Evolutionary conservation across 2,113 vertebrate species (phyloP), one percentile per base, ranked within the genome.

Genomic region (Tupaia tana): DNA sequence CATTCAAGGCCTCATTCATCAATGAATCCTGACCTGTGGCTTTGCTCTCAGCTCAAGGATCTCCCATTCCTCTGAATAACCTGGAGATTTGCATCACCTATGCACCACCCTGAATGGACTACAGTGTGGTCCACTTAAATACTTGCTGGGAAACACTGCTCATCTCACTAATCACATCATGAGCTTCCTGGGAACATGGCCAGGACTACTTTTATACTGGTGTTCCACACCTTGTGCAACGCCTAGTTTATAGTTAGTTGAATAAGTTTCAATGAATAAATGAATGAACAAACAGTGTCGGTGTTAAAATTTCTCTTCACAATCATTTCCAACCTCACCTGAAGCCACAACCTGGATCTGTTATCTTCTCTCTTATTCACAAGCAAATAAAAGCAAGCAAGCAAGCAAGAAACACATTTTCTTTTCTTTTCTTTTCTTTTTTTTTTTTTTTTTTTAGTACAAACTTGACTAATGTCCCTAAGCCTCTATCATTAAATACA

Each of bases 311-410:
- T 93, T 88, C 66, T 94, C 70, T 77, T 93, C n/a, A 27, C 66
- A 78, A 61, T 81, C 77, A 78, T 82, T 82, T 91, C 73, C 87
- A 94, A 86, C 86, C 19, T 85, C n/a, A 78, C 13, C 7, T 25
- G 20, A 92, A 59, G 12, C 10, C 13, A 52, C 66, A 70, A 58
- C 10, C 15, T 25, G 27, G 27, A 77, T 64, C 22, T 91, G 43
- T 29, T 34, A 77, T 85, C 78, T n/a, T 85, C 70, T 85, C 27
- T 73, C n/a, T 91, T 86, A 67, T 22, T 54, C 52, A 92, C 66
- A 90, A 93, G 63, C 24, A 64, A 89, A 81, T 24, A 29, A 84
- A 92, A 91, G 74, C 78, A 94, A 89, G 94, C 86, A 20, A 90
- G 90, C 78, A 86, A 87, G 90, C 82, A 80, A 83, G 66, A 79